Base-by-base conservation (phyloP, 1,140 invertebrate genomes). In the Paramacrobiotus metropolitanus region DNA sequence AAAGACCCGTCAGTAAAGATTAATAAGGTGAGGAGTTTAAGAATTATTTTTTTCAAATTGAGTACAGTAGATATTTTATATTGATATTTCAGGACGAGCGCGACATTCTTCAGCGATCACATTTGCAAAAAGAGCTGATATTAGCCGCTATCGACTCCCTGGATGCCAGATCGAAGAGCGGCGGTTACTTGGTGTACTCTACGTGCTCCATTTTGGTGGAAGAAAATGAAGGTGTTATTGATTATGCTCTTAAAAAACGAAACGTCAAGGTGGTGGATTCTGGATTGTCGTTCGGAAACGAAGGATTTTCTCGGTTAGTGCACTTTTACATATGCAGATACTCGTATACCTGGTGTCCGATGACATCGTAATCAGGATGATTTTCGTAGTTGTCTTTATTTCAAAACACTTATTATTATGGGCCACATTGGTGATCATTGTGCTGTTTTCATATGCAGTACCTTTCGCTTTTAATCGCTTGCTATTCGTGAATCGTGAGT, bases 211-310 rank as follows among this genome's bases (percentile, higher is more conserved):
- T 99, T 67, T 73, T 98, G 70, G 83, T 83, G 70, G 94, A 99
- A 74, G 95, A 99, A 77, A 98, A 98, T 77, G 95, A 99, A 77
- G 85, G 82, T 75, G 88, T 99, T 0, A 81, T 99, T 40, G 85
- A 98, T 73, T 97, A 91, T 76, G 93, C 87, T 2, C 73, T 99
- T 31, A 93, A 86, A 67, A 92, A 91, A 69, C 77, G 95, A 61
- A 74, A 80, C 69, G 91, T 98, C 0, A 93, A 95, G 74, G 73
- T 99, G 31, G 84, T 97, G 2, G 81, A 86, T 1, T 93, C 89
- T 60, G 90, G 88, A 1, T 73, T 99, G 45, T 86, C 93, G 71
- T 93, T 99, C 79, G 95, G 95, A 21, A 82, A 82, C 30, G 86
- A 94, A 72, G 95, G 94, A 40, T 96, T 95, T 70, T 82, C 82